Evolutionary conservation across 2,797 vertebrate species (phyloP).

Genomic region (Salarias fasciatus): DNA sequence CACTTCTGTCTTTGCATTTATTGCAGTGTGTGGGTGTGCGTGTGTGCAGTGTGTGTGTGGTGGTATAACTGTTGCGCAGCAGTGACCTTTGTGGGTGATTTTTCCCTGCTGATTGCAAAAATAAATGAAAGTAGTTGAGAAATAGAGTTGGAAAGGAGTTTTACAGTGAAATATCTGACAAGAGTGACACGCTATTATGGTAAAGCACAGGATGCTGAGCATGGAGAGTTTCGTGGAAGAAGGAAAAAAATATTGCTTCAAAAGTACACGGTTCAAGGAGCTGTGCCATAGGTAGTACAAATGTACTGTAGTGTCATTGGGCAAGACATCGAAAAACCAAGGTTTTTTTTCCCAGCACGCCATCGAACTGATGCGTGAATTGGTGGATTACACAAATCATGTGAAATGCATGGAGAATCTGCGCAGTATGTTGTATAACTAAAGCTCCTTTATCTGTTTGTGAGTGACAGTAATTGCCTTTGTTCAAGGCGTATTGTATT

Average conservation of each 20-base stretch:
- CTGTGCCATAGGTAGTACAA: no score
- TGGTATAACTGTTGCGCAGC: conserved; percentile 3
- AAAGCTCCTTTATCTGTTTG: no score
- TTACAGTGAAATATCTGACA: not conserved
- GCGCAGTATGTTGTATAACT: no score
- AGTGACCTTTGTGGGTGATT: conserved; percentile 44
- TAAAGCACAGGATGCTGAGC: not conserved
- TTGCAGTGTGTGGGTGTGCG: not conserved
- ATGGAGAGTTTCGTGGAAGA: not conserved
- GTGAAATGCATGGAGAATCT: no score
- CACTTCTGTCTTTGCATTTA: not conserved
- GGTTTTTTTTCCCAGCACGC: no score
- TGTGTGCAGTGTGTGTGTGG: not conserved
- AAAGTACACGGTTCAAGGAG: no score
- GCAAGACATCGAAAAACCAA: no score
- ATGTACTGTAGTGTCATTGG: no score
- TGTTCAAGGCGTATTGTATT: no score
- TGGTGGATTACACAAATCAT: no score
- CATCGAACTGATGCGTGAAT: no score
- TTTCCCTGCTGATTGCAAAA: conserved; percentile 23
- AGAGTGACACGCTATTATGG: not conserved
- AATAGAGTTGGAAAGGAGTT: not conserved
- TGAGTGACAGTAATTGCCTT: no score
- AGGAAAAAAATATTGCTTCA: not conserved
- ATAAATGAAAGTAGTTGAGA: not conserved